A percentile compares a stretch with the other conserved stretches of the same genome.
Conservation (phyloP, 2,888 invertebrate genomes). For the Yponomeuta plumbellus region DNA sequence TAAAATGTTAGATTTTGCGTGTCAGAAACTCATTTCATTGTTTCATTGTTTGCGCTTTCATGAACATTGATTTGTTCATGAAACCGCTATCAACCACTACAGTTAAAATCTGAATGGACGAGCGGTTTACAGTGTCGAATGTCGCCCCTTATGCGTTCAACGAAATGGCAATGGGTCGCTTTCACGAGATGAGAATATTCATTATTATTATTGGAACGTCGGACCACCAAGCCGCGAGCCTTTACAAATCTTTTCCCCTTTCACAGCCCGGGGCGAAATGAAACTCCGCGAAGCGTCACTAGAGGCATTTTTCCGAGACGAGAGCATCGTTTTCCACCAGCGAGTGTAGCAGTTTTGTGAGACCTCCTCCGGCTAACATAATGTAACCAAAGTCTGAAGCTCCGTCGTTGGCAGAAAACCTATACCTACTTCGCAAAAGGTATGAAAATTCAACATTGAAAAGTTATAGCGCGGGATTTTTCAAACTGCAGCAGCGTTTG, state of each 20-base stretch:
- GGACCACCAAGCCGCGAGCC: not conserved
- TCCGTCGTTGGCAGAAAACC: not conserved
- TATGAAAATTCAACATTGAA: constrained; percentile 4
- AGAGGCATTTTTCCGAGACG: not conserved
- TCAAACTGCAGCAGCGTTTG: not conserved
- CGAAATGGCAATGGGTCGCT: not conserved
- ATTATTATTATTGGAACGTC: not conserved
- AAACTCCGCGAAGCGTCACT: not conserved
- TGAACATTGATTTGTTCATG: no score
- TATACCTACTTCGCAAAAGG: not conserved
- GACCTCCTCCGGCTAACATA: not conserved
- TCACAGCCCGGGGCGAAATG: constrained; percentile 8
- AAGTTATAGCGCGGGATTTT: constrained; percentile 7
- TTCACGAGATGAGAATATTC: constrained; percentile 5
- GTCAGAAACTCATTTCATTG: no score
- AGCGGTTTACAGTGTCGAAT: no score
- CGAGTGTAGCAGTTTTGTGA: not conserved
- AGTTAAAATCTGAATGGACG: no score
- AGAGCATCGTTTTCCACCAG: not conserved
- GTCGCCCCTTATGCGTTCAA: not conserved
- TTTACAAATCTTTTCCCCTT: constrained; percentile 12
- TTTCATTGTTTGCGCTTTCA: no score
- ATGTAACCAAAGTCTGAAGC: no score
- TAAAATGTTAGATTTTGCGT: no score
- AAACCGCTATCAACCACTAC: no score